Evolutionary conservation across 2,797 vertebrate genomes (phyloP), one percentile per base, ranked within the genome.

Genomic region (Chanos chanos): DNA sequence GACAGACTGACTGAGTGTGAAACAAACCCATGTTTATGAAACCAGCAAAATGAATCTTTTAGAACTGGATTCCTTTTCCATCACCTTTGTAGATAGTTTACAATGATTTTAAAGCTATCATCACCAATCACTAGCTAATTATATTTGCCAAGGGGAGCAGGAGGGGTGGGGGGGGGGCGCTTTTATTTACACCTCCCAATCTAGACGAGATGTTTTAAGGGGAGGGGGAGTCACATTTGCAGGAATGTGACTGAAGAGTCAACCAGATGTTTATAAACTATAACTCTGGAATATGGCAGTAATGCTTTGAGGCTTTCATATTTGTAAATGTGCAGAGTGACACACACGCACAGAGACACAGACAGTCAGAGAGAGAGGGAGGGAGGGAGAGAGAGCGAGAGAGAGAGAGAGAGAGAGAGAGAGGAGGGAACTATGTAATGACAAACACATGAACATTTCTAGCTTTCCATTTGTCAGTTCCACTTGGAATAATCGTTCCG

Each of bases 391-490:
- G 64, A 56, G n/a, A n/a, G n/a, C 49, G 75, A 84, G 75, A 77
- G 68, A 68, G 75, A 68, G 77, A 73, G 70, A 41, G 4, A 66
- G 74, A 64, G 65, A 43, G 82, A 87, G 83, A 78, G 73, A 83
- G 86, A 50, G 85, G 90, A 86, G 86, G 86, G 90, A 87, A 86
- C 86, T 87, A 81, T 31, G 70, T 95, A 96, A 97, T 94, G 87
- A 87, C 88, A 94, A 92, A 94, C 94, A 97, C 89, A 93, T 97
- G 94, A 91, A 85, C 88, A 82, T 81, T 80, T 83, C 71, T 71
- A 70, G 40, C 39, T 39, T 41, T 58, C 49, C 31, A 53, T 61
- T 68, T 74, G 77, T 72, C 85, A 89, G 57, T 86, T 78, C 84
- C 71, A 78, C 68, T 79, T 54, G 70, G 84, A 93, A 91, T 92